Base-by-base conservation (phyloP, 2,888 invertebrate species). In the Drosophila acutilabella region DNA sequence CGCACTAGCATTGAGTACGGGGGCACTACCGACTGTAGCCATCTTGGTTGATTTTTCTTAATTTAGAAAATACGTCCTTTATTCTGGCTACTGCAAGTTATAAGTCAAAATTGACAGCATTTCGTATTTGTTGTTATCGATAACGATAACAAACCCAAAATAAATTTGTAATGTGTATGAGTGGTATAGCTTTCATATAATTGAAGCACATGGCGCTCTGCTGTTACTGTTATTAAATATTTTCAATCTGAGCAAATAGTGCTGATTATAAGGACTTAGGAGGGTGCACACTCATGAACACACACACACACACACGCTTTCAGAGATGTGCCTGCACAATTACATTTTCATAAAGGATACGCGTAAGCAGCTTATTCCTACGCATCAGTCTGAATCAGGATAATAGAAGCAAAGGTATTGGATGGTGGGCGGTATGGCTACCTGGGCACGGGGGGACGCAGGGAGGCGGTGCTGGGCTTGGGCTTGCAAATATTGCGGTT, bases 331-430 rank as follows among this genome's bases (percentile, higher is more conserved):
- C 64, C 59, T 68, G 80, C 80, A 71, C 81, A 82, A 81, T 81
- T 81, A 81, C 70, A 77, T 79, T 88, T 88, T 82, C 75, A 85
- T 80, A 85, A 85, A 85, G 89, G 89, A 88, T 85, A 85, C 75
- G 75, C 68, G 47, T 85, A 85, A 85, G 85, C 85, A 57, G 89
- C 85, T 85, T 85, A 85, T 57, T 53, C 62, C 66, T 51, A 74
- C 68, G 74, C 69, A 78, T 56, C 71, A 45, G 57, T 64, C 64
- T 62, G 72, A 74, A 67, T 59, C 51, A 59, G 61, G 64, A 66
- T 52, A 64, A 53, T 45, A 40, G 56, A 33, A 64, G 8, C 18
- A 51, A 18, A 38, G 45, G 42, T n/a, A 38, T 20, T 45, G 42
- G 53, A 47, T 4, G n/a, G 8, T 14, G 58, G 33, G 30, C n/a